Conservation (phyloP, 2,113 vertebrate species). For the Cebidichthys violaceus region DNA sequence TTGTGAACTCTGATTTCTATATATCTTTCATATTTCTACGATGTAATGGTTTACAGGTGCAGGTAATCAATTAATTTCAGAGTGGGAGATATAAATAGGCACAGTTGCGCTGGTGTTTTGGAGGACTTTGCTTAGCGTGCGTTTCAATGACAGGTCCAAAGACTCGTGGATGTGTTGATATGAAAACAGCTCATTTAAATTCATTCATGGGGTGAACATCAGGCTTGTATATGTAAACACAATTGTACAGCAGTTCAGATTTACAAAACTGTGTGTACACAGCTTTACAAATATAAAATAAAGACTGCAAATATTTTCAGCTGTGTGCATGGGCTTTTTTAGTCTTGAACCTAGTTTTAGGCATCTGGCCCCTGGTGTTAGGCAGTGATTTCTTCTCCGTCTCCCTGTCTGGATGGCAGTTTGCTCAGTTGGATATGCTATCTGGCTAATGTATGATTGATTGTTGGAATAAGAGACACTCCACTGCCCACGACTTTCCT, state of each 20-base stretch:
- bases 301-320: neutral
- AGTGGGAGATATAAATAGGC: neutral
- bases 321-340: neutral
- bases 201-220: neutral
- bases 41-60: neutral
- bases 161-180: neutral
- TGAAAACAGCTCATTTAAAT: neutral
- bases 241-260: neutral
- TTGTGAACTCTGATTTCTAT: neutral
- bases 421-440: constrained; percentile 68
- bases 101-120: neutral
- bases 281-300: neutral
- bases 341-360: constrained; percentile 18
- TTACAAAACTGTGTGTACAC: neutral
- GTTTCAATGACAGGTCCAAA: neutral
- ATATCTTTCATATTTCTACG: no score
- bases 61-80: neutral
- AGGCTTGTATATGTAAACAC: neutral
- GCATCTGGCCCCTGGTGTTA: constrained; percentile 27
- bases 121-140: neutral
- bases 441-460: constrained; percentile 80
- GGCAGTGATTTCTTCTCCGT: constrained; percentile 33
- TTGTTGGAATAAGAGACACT: constrained; percentile 75
- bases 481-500: constrained; percentile 67
- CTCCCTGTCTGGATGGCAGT: constrained; percentile 55